Percentiles rank a stretch among this genome's conserved stretches.
phyloP scores from a whole-genome alignment of 2,113 vertebrate genomes.

The Polypterus senegalus region DNA sequence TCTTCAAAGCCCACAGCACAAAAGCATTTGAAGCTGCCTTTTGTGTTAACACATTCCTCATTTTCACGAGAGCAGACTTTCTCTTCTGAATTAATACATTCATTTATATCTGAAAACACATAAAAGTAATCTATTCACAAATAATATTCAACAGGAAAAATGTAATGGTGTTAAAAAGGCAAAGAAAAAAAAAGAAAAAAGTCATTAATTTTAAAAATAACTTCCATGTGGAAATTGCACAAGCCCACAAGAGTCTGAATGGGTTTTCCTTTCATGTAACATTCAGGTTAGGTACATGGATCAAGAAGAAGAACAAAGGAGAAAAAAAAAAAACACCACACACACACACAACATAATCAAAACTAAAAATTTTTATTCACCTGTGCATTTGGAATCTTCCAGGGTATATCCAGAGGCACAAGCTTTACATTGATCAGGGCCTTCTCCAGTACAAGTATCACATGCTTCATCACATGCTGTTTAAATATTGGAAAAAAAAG shows the following conservation, averaged over 20 bases:
- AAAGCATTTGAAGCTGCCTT: constrained; percentile 63
- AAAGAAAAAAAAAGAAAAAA: too few species aligned
- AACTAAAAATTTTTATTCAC: constrained; percentile 28
- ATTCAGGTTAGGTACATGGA: too few species aligned
- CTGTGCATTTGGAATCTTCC: constrained; percentile 60
- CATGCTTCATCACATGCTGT: constrained; percentile 73
- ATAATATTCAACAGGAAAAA: too few species aligned
- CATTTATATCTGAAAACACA: constrained; percentile 58
- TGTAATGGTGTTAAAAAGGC: too few species aligned
- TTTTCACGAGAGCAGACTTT: constrained; percentile 43
- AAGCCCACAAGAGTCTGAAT: too few species aligned
- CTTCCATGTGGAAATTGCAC: too few species aligned
- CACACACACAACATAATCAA: too few species aligned
- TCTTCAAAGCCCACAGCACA: constrained; percentile 63
- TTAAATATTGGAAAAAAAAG: background rate
- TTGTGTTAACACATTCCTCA: constrained; percentile 68
- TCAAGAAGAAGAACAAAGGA: background rate
- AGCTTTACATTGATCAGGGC: constrained; percentile 53
- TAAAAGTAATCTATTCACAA: background rate
- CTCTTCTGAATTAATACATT: constrained; percentile 53
- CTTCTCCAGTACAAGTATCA: constrained; percentile 61
- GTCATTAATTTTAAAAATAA: too few species aligned
- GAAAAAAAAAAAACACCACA: background rate
- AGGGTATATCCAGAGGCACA: constrained; percentile 60
- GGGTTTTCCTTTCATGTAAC: too few species aligned